Base-by-base conservation (phyloP, 1,140 invertebrate genomes). In the Agrypnia vestita region DNA sequence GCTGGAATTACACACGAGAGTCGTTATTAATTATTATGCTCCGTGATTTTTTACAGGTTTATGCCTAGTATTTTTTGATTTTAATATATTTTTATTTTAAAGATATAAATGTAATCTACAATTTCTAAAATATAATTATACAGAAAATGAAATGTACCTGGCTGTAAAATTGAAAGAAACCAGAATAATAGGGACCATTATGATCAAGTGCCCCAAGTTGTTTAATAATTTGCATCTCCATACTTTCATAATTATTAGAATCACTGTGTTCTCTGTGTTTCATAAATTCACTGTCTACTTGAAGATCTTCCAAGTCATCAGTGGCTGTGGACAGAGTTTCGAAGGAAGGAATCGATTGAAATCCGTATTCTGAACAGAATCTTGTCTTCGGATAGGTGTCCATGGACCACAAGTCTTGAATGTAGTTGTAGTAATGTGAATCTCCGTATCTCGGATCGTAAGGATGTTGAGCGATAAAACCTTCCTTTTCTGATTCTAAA, bases 361-460 rank as follows among this genome's bases (percentile, higher is more conserved):
- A 95, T 11, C 98, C 98, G 86, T 98, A 99, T 87, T 99, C 98
- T 0, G 97, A 98, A 15, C 94, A 92, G 88, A 99, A 98, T 81
- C 98, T 91, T 0, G 96, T 92, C 12, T 91, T 91, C 0, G 95
- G 95, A 87, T 94, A 98, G 8, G 91, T 93, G 55, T 89, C 91
- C 15, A 92, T 89, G 80, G 95, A 87, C 97, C 97, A 99, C 62
- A 93, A 92, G 85, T 99, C 94, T 76, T 87, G 87, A 0, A 93
- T 17, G 85, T 99, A 98, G 84, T 97, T 96, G 85, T 99, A 99
- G 85, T 95, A 97, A 86, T 99, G 98, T 62, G 97, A 93, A 88
- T 99, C 98, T 72, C 98, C 98, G 88, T 95, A 98, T 43, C 93
- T 85, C 46, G 90, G 88, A 79, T 94, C 94, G 72, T 94, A 93